A percentile compares a stretch with the other conserved stretches of the same genome.
Conservation (phyloP, 1,140 invertebrate genomes). For the Sminthurinus signatus region DNA sequence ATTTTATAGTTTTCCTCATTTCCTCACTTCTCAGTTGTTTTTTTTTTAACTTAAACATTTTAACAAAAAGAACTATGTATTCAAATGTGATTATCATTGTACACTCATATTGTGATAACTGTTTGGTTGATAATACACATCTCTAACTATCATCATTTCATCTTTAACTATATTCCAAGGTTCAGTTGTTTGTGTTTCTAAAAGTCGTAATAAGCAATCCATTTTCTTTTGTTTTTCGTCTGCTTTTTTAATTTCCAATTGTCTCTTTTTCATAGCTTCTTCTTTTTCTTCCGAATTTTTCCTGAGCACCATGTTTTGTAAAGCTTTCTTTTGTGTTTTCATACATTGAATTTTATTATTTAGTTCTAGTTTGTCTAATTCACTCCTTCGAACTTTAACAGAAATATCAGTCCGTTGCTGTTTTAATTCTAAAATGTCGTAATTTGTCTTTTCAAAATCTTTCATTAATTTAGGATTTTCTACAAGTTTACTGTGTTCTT, state of each 20-base stretch:
- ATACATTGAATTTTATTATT: not conserved
- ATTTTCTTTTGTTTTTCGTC: not conserved
- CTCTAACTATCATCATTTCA: too few relatives aligned
- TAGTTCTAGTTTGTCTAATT: not conserved
- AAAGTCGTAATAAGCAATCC: not conserved
- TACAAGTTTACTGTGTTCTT: not conserved
- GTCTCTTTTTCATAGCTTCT: not conserved
- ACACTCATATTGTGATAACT: too few relatives aligned
- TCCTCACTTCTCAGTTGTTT: too few relatives aligned
- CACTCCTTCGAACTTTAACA: not conserved
- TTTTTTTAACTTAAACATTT: too few relatives aligned
- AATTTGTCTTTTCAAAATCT: constrained; percentile 5
- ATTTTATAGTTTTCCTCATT: too few relatives aligned
- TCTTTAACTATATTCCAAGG: not conserved
- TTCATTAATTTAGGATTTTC: constrained; percentile 1
- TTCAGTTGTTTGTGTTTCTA: not conserved
- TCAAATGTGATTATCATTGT: too few relatives aligned
- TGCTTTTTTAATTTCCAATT: not conserved
- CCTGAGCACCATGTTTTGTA: not conserved
- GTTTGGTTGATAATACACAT: too few relatives aligned
- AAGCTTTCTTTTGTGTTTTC: not conserved
- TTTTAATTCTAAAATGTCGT: not conserved
- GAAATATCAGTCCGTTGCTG: not conserved
- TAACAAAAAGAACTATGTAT: too few relatives aligned
- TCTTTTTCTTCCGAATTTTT: not conserved